Percentiles rank a stretch among this genome's conserved stretches.
Evolutionary conservation across 2,888 invertebrate genomes (phyloP).

Genomic region (Aradus depressus): DNA sequence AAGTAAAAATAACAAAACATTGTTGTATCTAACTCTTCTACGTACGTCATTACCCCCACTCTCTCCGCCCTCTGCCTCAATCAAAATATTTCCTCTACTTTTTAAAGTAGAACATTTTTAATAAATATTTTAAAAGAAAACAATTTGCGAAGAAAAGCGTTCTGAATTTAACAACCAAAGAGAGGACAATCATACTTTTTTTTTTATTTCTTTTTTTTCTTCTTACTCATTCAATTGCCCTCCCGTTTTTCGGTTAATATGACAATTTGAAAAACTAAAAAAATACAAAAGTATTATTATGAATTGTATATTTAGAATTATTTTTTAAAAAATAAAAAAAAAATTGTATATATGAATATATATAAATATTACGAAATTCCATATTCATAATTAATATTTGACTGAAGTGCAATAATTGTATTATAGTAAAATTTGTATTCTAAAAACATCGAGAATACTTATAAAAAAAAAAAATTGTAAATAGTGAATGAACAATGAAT

Average conservation of each 20-base stretch:
- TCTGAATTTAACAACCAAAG: slow-evolving; percentile 14
- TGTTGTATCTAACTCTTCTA: too few species aligned
- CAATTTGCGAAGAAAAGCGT: not conserved
- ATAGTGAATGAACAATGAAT: slow-evolving; percentile 26
- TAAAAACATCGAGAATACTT: slow-evolving; percentile 13
- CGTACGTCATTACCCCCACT: not conserved
- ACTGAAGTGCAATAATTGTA: slow-evolving; percentile 24
- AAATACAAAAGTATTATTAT: slow-evolving; percentile 13
- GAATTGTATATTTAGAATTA: slow-evolving; percentile 14
- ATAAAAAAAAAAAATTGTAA: slow-evolving; percentile 17
- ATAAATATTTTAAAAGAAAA: slow-evolving; percentile 3
- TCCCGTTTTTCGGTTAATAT: too few species aligned
- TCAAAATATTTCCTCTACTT: not conserved
- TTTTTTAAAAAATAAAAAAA: slow-evolving; percentile 5
- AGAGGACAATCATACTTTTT: slow-evolving; percentile 19
- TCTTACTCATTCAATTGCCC: not conserved
- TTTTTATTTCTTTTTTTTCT: slow-evolving; percentile 9
- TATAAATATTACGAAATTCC: slow-evolving; percentile 5
- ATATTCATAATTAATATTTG: slow-evolving; percentile 15
- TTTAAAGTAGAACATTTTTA: not conserved
- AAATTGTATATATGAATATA: slow-evolving; percentile 12
- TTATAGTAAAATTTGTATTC: slow-evolving; percentile 15
- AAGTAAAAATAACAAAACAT: slow-evolving; percentile 35
- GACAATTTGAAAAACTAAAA: too few species aligned
- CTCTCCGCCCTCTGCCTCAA: not conserved